Evolutionary conservation across 2,797 vertebrate genomes (phyloP), one percentile per base, ranked within the genome.

Genomic region (Molothrus ater): DNA sequence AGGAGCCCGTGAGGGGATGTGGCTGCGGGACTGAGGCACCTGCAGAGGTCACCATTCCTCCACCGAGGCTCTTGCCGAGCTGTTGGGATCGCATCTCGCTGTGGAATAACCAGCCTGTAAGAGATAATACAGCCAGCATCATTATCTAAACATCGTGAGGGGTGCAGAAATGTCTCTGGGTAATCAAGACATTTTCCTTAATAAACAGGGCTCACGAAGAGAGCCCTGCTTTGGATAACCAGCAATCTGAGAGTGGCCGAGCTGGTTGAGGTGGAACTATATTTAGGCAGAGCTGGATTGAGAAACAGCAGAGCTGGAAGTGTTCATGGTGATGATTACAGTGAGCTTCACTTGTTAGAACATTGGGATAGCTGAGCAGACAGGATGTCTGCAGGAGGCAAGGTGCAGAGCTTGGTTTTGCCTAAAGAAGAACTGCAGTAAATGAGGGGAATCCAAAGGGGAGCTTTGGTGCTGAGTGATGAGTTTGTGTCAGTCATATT

Each of bases 31-130:
- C n/a, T 5, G 61, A 84, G 83, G 74, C 16, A 80, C 97, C 98
- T 97, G 96, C 73, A 98, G 98, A 97, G 98, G 98, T 97, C 97
- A 97, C 97, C 97, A 61, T 97, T 97, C 95, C 97, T 94, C 97
- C 92, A 96, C 47, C 72, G 47, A 96, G 96, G 11, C 51, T 70
- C 68, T 29, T 7, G 12, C 57, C 8, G 36, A 48, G 8, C 74
- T 45, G 71, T 69, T 20, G 36, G 59, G 59, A 40, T 3, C 12
- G 26, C 16, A 31, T n/a, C 82, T 93, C 2, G 0, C 75, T 86
- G 29, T 38, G 80, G 60, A 82, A 28, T 29, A 63, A 45, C 66
- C 54, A 25, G 28, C 56, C 47, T 47, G 56, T 11, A 12, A 66
- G 64, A 84, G 60, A 64, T 54, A 80, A 69, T 4, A 36, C 61